phyloP scores from a whole-genome alignment of 2,888 invertebrate species.

The Lithophane leautieri region DNA sequence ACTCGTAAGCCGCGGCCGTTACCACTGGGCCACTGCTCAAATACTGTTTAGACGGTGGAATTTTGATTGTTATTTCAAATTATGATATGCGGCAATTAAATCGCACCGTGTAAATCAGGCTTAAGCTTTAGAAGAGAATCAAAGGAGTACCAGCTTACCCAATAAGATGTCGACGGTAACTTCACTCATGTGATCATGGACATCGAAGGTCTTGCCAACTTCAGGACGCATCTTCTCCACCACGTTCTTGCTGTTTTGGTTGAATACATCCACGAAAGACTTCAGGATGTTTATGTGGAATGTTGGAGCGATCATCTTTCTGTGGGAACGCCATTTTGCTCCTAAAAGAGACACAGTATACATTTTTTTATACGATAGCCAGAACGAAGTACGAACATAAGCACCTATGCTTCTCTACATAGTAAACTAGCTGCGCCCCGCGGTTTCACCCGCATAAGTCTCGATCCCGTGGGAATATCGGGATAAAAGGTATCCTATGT shows the following conservation, averaged over 20 bases:
- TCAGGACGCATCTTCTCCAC: constrained; percentile 91
- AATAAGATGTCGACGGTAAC: constrained; percentile 93
- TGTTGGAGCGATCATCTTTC: constrained; percentile 95
- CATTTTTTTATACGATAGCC: not conserved
- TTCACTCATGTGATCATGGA: constrained; percentile 93
- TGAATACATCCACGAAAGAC: constrained; percentile 93
- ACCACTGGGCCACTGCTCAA: not conserved
- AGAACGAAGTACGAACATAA: not conserved
- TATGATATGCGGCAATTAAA: not conserved
- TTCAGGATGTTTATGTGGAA: constrained; percentile 95
- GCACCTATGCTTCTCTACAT: not conserved
- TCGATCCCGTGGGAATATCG: too few relatives aligned
- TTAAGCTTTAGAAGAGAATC: not conserved
- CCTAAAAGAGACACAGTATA: constrained; percentile 79
- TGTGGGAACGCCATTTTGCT: constrained; percentile 94
- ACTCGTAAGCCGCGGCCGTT: too few relatives aligned
- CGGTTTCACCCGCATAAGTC: too few relatives aligned
- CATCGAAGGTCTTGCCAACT: constrained; percentile 91
- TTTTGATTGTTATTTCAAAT: not conserved
- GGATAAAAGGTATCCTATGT: too few relatives aligned
- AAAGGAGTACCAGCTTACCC: constrained; percentile 75
- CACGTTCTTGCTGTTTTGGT: constrained; percentile 92
- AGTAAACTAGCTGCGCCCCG: too few relatives aligned
- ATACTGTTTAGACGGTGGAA: too few relatives aligned
- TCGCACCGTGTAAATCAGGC: not conserved